Base-by-base conservation (phyloP, 2,888 invertebrate genomes). In the Dione vanillae region DNA sequence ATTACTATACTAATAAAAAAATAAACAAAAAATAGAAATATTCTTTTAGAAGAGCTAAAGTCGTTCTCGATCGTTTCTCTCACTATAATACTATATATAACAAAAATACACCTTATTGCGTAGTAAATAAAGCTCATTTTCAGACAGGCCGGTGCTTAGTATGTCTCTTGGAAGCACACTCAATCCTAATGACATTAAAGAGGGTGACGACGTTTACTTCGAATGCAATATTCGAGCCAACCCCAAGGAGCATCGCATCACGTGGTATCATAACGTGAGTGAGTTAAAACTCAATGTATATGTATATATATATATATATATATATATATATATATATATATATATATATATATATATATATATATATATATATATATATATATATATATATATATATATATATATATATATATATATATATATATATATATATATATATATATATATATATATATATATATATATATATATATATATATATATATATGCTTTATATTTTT, bases 181-280 rank as follows among this genome's bases (percentile, higher is more conserved):
- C 79, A 97, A 97, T 90, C 96, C 97, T 7, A 96, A 97, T 79
- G 96, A 97, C 86, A 97, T 98, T 84, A 97, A 97, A 89, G 97
- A 97, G 90, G 97, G 97, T 3, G 97, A 97, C 84, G 97, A 97
- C 87, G 97, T 97, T 69, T 97, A 97, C 89, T 97, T 97, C 89
- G 97, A 97, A 86, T 97, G 97, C 92, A 95, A 96, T 86, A 96
- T 97, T 81, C 94, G 95, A 81, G 96, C 97, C 62, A 97, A 97
- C 92, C 97, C 97, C 0, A 96, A 96, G 83, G 96, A 96, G 71
- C 96, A 97, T 86, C 96, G 97, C 86, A 96, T 97, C 84, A 95
- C 96, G 74, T 97, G 97, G 97, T 97, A 96, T 88, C 97, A 97
- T 92, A 96, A 97, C 93, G 97, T 97, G 94, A 96, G 97, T 96